Percentiles rank a stretch among this genome's conserved stretches.
These are phyloP conservation scores for Corbicula japonica DNA, from an alignment of 2,888 invertebrate species.

Conservation along the genomic window DNA sequence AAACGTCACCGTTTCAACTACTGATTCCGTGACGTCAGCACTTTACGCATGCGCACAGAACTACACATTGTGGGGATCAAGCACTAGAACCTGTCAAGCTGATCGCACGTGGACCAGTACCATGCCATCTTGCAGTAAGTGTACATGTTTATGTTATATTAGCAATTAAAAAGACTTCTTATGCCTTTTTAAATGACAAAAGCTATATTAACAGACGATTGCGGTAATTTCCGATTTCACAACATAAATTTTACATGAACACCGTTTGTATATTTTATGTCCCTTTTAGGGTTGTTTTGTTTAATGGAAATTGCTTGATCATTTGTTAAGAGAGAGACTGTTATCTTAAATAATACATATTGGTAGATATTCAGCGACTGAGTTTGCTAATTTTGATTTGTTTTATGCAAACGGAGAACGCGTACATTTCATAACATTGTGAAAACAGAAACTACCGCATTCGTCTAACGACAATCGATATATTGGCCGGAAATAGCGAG, in stretches of 20 bases:
- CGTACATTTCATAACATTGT: too few species aligned
- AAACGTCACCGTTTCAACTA: slow-evolving; percentile 40
- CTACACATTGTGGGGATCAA: slow-evolving; percentile 48
- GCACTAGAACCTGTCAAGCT: slow-evolving; percentile 39
- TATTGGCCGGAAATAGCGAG: too few species aligned
- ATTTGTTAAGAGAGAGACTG: not conserved
- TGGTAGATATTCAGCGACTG: too few species aligned
- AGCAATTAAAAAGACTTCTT: not conserved
- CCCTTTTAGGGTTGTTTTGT: not conserved
- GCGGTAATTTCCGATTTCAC: not conserved
- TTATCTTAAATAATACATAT: too few species aligned
- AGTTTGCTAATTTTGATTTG: too few species aligned
- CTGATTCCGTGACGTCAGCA: slow-evolving; percentile 48
- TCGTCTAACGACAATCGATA: too few species aligned
- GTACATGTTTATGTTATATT: not conserved
- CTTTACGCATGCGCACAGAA: slow-evolving; percentile 43
- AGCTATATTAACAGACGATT: not conserved
- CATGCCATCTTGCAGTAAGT: slow-evolving; percentile 57
- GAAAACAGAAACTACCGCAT: too few species aligned
- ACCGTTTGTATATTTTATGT: not conserved
- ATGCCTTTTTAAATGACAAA: not conserved
- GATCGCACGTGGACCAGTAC: slow-evolving; percentile 43
- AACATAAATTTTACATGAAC: not conserved
- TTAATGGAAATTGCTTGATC: not conserved
- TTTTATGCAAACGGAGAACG: too few species aligned